Base-by-base conservation (phyloP, 1,140 invertebrate genomes). In the Drosophila pruinosa region DNA sequence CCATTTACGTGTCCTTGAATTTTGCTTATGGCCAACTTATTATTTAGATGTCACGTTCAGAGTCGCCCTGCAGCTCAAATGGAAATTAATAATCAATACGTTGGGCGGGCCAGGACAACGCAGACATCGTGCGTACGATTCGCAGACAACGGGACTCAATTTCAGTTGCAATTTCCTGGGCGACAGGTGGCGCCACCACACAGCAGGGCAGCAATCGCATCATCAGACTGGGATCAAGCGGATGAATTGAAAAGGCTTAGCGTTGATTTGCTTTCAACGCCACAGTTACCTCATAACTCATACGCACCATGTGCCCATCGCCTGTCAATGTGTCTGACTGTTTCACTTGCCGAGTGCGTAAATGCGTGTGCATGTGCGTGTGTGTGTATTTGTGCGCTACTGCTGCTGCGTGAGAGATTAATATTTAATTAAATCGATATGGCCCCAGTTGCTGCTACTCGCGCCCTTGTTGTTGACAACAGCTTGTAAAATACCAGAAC, bases 341-440 rank as follows among this genome's bases (percentile, higher is more conserved):
- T 65, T 19, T 50, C 64, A 2, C 64, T 45, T n/a, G n/a, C n/a
- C n/a, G 36, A 15, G 24, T 41, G 5, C 10, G n/a, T 34, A 22
- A 45, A 19, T 14, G 41, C 12, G 8, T 7, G 15, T 43, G 24
- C 24, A 19, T 43, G 47, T 48, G n/a, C 34, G 31, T 52, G 26
- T 43, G 10, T 47, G 38, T 53, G 47, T 31, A 19, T 6, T 21
- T 34, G 24, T 39, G 21, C 8, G 47, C 22, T 43, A 19, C n/a
- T 41, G 54, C 36, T 10, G 21, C 58, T 69, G 52, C 48, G 41
- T 53, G 36, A 17, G 28, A 58, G 68, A 75, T 80, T 75, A 79
- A 72, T 80, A 80, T 80, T 80, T 80, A 75, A 80, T 79, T 80
- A 80, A 80, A 80, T 80, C 72, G 76, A 80, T 80, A 63, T 39